These are phyloP conservation scores for Hiodon alosoides DNA, from an alignment of 2,113 vertebrate species.

Conservation along the genomic window DNA sequence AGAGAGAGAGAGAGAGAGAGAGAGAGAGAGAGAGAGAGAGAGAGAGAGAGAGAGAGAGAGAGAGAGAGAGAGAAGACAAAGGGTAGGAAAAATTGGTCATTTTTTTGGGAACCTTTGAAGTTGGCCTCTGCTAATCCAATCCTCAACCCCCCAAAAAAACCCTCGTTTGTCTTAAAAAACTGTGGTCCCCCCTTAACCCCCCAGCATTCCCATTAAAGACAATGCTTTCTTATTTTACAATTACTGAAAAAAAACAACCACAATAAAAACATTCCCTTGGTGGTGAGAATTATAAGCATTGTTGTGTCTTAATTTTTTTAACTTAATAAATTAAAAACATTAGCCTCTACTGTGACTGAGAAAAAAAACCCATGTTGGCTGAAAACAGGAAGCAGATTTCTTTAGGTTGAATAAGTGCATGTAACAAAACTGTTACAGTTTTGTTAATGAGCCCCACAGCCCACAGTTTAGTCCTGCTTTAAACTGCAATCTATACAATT, in stretches of 20 bases:
- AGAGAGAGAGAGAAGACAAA: background rate
- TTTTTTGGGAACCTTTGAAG: background rate
- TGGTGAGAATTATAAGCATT: conserved; percentile 37
- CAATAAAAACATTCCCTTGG: conserved; percentile 27
- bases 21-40: background rate
- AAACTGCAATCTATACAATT: background rate
- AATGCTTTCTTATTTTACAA: conserved; percentile 24
- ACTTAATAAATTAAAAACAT: conserved; percentile 51
- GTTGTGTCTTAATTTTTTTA: conserved; percentile 39
- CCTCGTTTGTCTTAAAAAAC: conserved; percentile 32
- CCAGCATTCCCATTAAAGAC: conserved; percentile 2
- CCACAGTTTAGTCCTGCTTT: background rate
- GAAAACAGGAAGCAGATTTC: conserved; percentile 24
- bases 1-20: background rate
- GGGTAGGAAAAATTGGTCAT: background rate
- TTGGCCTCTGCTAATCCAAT: background rate
- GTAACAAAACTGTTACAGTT: conserved; percentile 20
- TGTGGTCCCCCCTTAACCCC: background rate
- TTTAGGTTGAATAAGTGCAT: conserved; percentile 43
- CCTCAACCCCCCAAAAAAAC: background rate
- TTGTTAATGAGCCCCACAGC: background rate
- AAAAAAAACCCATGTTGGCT: conserved; percentile 36
- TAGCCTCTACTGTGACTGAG: no score
- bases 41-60: background rate
- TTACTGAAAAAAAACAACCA: conserved; percentile 25